Evolutionary conservation across 2,797 vertebrate genomes (phyloP).

Genomic region (Spinus olivaceus): DNA sequence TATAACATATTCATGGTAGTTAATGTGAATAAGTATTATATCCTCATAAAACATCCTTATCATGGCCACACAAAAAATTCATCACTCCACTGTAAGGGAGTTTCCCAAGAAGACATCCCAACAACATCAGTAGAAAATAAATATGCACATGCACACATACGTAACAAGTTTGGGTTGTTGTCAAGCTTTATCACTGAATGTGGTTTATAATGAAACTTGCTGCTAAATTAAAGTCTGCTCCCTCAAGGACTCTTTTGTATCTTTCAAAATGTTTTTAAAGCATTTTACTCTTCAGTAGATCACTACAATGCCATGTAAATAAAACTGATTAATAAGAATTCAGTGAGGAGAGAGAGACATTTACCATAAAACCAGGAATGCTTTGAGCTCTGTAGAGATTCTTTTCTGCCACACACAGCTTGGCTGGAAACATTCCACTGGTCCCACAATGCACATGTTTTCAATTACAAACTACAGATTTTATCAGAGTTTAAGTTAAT

Average conservation of each 20-base stretch:
- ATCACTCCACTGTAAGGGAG: constrained; percentile 54
- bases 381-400: constrained; percentile 70
- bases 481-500: constrained; percentile 63
- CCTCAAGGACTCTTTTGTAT: constrained; percentile 53
- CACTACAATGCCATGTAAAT: constrained; percentile 69
- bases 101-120: constrained; percentile 56
- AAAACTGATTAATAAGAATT: constrained; percentile 75
- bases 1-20: constrained; percentile 54
- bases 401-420: constrained; percentile 73
- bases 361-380: constrained; percentile 72
- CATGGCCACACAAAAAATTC: constrained; percentile 67
- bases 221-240: constrained; percentile 67
- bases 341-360: constrained; percentile 66
- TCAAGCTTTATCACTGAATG: constrained; percentile 42
- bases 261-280: constrained; percentile 66
- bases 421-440: constrained; percentile 49
- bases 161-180: not conserved
- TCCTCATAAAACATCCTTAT: constrained; percentile 69
- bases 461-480: constrained; percentile 70
- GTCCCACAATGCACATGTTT: constrained; percentile 66
- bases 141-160: not conserved
- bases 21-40: constrained; percentile 65
- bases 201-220: constrained; percentile 60
- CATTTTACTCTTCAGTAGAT: constrained; percentile 55
- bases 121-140: constrained; percentile 38